Base-by-base conservation (phyloP, 2,113 vertebrate genomes). In the Acanthochromis polyacanthus region DNA sequence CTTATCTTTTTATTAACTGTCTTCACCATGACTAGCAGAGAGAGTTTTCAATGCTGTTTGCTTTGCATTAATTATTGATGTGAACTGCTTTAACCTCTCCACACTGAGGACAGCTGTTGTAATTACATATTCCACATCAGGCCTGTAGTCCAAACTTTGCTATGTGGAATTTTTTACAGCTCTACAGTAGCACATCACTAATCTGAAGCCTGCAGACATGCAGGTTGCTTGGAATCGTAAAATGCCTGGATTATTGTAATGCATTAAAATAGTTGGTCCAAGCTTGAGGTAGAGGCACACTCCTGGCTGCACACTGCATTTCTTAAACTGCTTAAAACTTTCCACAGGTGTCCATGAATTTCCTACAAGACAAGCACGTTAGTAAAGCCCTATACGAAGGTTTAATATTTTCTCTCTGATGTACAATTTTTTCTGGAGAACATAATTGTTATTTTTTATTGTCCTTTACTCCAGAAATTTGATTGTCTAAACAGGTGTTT, bases 211-310 rank as follows among this genome's bases (percentile, higher is more conserved):
- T 68, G 80, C 83, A 83, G 86, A 74, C 38, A 20, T 76, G 53
- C 67, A 59, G 20, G 36, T 65, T 67, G 48, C 75, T 72, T 48
- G 50, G 67, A 68, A 67, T 59, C 71, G 57, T 75, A 56, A 51
- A 82, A 80, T 80, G 38, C 58, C 72, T 17, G 62, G 71, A 89
- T 83, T 83, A 79, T 66, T 83, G 53, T 75, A 80, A 80, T 69
- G 28, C 87, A 86, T 78, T 89, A 46, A 75, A 72, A 78, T 70
- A 69, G 81, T 50, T 59, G 45, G 55, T 56, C 59, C 38, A 19
- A 23, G 52, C 20, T 76, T 50, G 67, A 45, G 40, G 22, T 48
- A 38, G 57, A 70, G 30, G 32, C 62, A 43, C 51, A 84, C 62
- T 72, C 61, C 56, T 45, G 50, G 76, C 40, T 71, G 59, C 71